Base-by-base conservation (phyloP, 2,888 invertebrate species). In the Cyrtodaria siliqua region DNA sequence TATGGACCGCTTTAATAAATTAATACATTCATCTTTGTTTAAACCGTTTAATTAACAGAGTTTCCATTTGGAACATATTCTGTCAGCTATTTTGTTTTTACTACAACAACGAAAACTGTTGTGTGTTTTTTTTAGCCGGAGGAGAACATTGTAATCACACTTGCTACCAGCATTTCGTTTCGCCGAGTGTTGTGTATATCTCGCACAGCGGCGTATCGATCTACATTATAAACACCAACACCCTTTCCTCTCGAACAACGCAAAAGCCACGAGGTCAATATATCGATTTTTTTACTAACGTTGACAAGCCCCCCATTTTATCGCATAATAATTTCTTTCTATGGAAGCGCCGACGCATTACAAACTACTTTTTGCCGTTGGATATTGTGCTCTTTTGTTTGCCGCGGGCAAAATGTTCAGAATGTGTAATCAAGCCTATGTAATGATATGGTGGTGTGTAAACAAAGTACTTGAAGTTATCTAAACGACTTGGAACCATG, bases 271-370 rank as follows among this genome's bases (percentile, higher is more conserved):
- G 44, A 44, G 44, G 44, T 44, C 20, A 44, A 44, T 20, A 20
- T 44, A 33, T 56, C 38, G 56, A 52, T 52, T 52, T 52, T 26
- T n/a, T n/a, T 20, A 12, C 8, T 23, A 18, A 29, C 56, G 16
- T 68, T 60, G 55, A 68, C 42, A 68, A 57, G 40, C 44, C 67
- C 67, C 59, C 67, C 29, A n/a, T n/a, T n/a, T 55, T 26, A 49
- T 57, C 26, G 18, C 50, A 18, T 42, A 49, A 56, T 49, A 38
- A n/a, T 52, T 38, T 55, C 56, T 67, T 66, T 70, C 62, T 59
- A 55, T 66, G 53, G 67, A 59, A 53, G 66, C 79, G 66, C 40
- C 57, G 74, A 66, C 70, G 79, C 73, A 69, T 64, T 66, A 52
- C 52, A 55, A 62, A 56, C 56, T 52, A 66, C 61, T n/a, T 60